Base-by-base conservation (phyloP, 2,113 vertebrate genomes). In the Sapajus apella region DNA sequence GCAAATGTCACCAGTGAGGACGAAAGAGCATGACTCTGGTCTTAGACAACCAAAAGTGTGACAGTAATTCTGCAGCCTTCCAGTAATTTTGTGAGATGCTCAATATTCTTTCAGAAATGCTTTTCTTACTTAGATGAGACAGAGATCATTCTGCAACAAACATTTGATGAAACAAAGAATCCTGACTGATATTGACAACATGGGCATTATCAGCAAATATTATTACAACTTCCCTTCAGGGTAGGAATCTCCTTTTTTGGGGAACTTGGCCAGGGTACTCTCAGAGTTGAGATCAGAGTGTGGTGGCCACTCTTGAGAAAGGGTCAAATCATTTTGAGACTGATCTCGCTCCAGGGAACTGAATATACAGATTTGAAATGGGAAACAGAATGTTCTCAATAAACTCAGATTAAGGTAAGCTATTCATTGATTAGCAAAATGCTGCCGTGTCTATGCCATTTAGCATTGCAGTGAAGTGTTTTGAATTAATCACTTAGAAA, bases 401-500 rank as follows among this genome's bases (percentile, higher is more conserved):
- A 75, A 94, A 72, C n/a, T 75, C 37, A 52, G 37, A 81, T 77
- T 56, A 89, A 92, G 55, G 30, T 64, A 25, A 64, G 86, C 20
- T 40, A 64, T 58, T 37, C 14, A 90, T 82, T 66, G 90, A 83
- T 93, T 77, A 95, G 43, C 52, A 77, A 56, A 76, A 81, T 55
- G 32, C 8, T 55, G 9, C n/a, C 40, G 47, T 56, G 72, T 93
- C n/a, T 14, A 52, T 76, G 37, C 12, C 40, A 37, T 17, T 94
- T 79, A 40, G 73, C 30, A 66, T 83, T 89, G 91, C 66, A 93
- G 68, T 37, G 89, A 88, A 75, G n/a, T 72, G 66, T 79, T 93
- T 97, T 84, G 76, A 93, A 95, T 93, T 89, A 94, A 79, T 93
- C 72, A 80, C 25, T 96, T 87, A 73, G 47, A 80, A 96, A 96